These are phyloP conservation scores for Myiagra hebetior DNA, from an alignment of 2,113 vertebrate species.

Conservation along the genomic window DNA sequence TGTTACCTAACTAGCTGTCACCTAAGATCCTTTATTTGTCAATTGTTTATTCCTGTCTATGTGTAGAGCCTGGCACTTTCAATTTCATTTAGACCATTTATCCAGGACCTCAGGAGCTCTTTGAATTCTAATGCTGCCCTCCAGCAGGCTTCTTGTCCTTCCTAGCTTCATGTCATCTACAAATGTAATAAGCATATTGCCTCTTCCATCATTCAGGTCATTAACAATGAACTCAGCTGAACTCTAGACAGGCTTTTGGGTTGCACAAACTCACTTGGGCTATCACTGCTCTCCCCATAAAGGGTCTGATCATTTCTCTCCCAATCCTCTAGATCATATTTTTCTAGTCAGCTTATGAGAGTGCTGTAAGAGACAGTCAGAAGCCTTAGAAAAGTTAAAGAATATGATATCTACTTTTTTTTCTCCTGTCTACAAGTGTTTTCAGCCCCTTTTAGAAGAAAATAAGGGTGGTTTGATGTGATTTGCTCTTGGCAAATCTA, in stretches of 20 bases:
- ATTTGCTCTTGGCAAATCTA: neutral
- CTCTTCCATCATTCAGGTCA: constrained; percentile 6
- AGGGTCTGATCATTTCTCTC: neutral
- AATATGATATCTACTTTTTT: neutral
- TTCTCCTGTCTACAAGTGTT: neutral
- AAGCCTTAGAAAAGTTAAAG: neutral
- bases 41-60: neutral
- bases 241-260: neutral
- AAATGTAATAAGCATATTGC: constrained; percentile 19
- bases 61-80: neutral
- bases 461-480: neutral
- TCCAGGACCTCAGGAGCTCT: constrained; percentile 7
- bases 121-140: constrained; percentile 54
- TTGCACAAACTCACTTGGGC: neutral
- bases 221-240: neutral
- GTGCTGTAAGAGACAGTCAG: neutral
- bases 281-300: neutral
- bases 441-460: neutral
- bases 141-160: neutral
- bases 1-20: constrained; percentile 3
- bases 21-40: neutral
- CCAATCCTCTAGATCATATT: neutral
- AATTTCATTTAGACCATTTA: constrained; percentile 46
- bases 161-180: neutral
- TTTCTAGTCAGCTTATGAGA: neutral